These are phyloP conservation scores for Artemisiospiza belli DNA, from an alignment of 2,113 vertebrate genomes.

Conservation along the genomic window DNA sequence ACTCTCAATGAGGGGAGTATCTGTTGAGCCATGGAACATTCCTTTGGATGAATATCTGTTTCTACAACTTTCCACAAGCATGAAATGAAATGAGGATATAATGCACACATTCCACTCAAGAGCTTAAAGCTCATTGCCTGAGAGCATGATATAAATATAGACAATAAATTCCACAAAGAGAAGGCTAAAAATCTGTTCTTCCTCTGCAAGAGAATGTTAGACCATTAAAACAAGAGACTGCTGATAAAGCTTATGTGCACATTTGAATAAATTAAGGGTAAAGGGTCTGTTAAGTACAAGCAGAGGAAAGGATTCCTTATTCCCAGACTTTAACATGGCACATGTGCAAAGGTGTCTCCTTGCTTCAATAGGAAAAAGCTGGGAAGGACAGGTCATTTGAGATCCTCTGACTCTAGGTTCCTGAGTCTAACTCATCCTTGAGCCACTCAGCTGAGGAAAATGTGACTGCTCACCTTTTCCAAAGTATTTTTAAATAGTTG, in stretches of 20 bases:
- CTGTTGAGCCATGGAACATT: not conserved
- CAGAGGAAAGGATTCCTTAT: not conserved
- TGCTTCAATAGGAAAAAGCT: not conserved
- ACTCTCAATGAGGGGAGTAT: not conserved
- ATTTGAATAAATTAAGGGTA: not conserved
- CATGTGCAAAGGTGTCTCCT: not conserved
- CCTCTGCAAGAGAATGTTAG: not conserved
- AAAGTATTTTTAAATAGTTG: not conserved
- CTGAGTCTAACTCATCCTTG: not conserved
- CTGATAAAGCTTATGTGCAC: rapidly evolving
- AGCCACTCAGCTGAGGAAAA: not conserved
- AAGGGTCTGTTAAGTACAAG: not conserved
- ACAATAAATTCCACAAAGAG: not conserved
- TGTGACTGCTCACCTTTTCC: not conserved
- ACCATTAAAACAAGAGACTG: not conserved
- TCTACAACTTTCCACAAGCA: not conserved
- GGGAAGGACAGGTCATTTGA: not conserved
- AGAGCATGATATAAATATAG: not conserved
- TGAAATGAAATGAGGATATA: not conserved
- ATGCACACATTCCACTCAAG: not conserved
- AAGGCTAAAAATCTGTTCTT: not conserved
- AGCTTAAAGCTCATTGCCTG: not conserved
- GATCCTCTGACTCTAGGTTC: not conserved
- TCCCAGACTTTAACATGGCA: not conserved
- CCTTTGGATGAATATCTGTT: not conserved